phyloP scores from a whole-genome alignment of 2,888 invertebrate species.

The Volucella zonaria region DNA sequence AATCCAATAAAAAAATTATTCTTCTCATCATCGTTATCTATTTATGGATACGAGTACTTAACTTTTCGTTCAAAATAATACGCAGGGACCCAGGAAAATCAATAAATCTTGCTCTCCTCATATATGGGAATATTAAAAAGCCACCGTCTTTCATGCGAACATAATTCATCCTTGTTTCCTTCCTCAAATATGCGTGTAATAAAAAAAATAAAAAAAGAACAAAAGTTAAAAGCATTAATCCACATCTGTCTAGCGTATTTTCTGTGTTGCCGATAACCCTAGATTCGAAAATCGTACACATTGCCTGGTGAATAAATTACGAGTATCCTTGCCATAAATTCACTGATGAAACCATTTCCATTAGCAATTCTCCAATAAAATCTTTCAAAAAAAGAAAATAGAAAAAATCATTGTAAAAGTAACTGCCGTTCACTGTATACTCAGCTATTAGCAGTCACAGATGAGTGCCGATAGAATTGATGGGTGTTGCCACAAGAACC shows the following conservation, averaged over 20 bases:
- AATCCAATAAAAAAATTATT: too few relatives aligned
- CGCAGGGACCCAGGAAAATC: not conserved
- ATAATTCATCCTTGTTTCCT: not conserved
- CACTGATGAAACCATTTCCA: constrained; percentile 24
- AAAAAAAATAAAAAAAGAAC: not conserved
- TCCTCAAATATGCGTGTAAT: not conserved
- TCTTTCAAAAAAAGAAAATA: not conserved
- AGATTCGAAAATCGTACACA: not conserved
- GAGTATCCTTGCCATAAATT: constrained; percentile 4
- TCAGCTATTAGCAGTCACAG: constrained; percentile 2
- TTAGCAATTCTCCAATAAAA: constrained; percentile 23
- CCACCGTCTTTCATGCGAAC: not conserved
- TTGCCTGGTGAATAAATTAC: constrained; percentile 10
- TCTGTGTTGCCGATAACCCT: not conserved
- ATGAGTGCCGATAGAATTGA: constrained; percentile 3
- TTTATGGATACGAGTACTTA: not conserved
- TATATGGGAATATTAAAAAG: not conserved
- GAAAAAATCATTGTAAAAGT: too few relatives aligned
- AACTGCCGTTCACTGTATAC: not conserved
- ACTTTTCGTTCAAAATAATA: not conserved
- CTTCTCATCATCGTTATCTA: too few relatives aligned
- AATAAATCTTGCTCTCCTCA: not conserved
- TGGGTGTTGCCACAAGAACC: constrained; percentile 1
- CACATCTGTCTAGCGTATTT: not conserved
- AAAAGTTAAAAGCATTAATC: constrained; percentile 9